Evolutionary conservation across 2,113 vertebrate genomes (phyloP), one percentile per base, ranked within the genome.

Genomic region (Silurus asotus): DNA sequence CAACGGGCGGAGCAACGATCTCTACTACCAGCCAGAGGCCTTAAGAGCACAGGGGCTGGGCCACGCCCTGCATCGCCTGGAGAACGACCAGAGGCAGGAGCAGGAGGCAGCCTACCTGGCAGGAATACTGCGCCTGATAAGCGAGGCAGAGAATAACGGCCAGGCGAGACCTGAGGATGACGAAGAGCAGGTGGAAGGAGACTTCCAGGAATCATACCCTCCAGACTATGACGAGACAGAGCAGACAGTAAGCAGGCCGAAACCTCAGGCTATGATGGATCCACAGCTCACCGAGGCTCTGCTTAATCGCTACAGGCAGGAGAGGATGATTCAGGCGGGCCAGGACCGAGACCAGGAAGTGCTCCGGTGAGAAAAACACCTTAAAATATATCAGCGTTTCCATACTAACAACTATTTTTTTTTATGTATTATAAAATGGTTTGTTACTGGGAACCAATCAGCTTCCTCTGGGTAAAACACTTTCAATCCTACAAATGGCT

Each of bases 171-270:
- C 93, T 49, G 92, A 93, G 4, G 91, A 93, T 10, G 86, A 88
- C 48, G 90, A 92, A 0, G 93, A 94, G n/a, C 92, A 91, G 13
- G 85, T 89, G 10, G 90, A 77, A 0, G 90, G 87, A 0, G 94
- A 95, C 84, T 93, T 94, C 84, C 92, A 89, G 84, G 92, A 89
- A 0, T 90, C 89, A 0, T 90, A 88, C 74, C 91, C 89, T 0
- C 64, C 89, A 0, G 95, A 96, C 81, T 96, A 96, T 2, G 96
- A 96, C 23, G 95, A 96, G 80, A 94, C 92, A 0, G 92, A 93
- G 25, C 89, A 87, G 48, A 90, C 87, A 0, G n/a, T 93, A 67
- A 93, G 67, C 88, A 93, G 93, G 92, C 91, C 90, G 4, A 92
- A 93, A 78, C 92, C 93, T 37, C 88, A 89, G 3, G 87, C 90